These are phyloP conservation scores for Macquaria australasica DNA, from an alignment of 2,113 vertebrate species.

Conservation along the genomic window DNA sequence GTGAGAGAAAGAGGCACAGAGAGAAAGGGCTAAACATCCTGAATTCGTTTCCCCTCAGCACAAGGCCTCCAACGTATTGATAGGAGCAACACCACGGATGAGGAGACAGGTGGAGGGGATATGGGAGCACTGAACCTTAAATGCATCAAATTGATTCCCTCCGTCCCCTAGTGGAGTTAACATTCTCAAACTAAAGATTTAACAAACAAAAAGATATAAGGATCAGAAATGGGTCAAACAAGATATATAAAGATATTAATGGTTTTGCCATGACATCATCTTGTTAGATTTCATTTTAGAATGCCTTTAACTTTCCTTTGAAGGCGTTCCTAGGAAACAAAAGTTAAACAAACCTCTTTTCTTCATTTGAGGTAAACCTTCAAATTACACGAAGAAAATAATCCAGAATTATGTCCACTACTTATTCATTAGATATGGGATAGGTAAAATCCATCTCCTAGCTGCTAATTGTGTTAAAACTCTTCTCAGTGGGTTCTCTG, in stretches of 20 bases:
- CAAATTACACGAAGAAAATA: background rate
- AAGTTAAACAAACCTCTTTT: background rate
- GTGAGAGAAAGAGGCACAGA: background rate
- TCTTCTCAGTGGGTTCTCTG: conserved; percentile 55
- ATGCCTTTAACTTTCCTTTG: background rate
- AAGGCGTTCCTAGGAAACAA: background rate
- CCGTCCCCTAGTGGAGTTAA: conserved; percentile 45
- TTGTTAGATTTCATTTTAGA: background rate
- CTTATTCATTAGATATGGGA: conserved; percentile 35
- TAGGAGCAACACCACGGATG: conserved; percentile 40
- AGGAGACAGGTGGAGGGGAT: conserved; percentile 13
- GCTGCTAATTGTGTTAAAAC: conserved; percentile 54
- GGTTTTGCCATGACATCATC: background rate
- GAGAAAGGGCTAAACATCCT: conserved; percentile 16
- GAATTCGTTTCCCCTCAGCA: conserved; percentile 51
- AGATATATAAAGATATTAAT: too few species aligned
- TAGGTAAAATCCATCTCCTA: conserved; percentile 42
- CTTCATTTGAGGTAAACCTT: background rate
- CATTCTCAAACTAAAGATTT: conserved; percentile 29
- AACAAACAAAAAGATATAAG: conserved; percentile 12
- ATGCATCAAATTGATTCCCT: conserved; percentile 63
- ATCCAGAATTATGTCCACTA: background rate
- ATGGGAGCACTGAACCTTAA: conserved; percentile 60
- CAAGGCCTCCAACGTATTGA: conserved; percentile 45
- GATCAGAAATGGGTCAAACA: conserved; percentile 16